Evolutionary conservation across 2,888 invertebrate species (phyloP), one percentile per base, ranked within the genome.

Genomic region (Gryllus longicercus): DNA sequence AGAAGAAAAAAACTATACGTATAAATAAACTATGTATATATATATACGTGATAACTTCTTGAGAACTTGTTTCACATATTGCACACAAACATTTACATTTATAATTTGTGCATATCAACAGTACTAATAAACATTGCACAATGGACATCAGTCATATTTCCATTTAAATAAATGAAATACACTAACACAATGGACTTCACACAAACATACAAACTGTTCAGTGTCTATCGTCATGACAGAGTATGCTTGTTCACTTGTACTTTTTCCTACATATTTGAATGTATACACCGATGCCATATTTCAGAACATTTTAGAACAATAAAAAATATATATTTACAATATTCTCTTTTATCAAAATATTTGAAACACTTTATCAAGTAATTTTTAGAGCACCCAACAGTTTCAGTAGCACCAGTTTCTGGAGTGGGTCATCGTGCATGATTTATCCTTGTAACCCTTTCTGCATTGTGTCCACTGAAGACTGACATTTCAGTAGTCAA

Each of bases 241-340:
- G 38, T 38, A 38, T 38, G 38, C 38, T 38, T 38, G 38, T 38
- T 38, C 38, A 38, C 38, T 38, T 38, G 38, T 38, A 38, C 38
- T 38, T 38, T 38, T 38, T 38, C 38, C 38, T 38, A 5, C 38
- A 38, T 38, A 38, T 38, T 38, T 38, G 38, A 38, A 38, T 38
- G 5, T 38, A 38, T 38, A 38, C 38, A 38, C 63, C 14, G n/a
- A 63, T 63, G n/a, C 63, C 63, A 63, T 63, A 63, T 16, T 18
- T 63, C 63, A 18, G 16, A 38, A 63, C 63, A 63, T 63, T 63
- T n/a, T 5, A 63, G 63, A 63, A 63, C 63, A 63, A n/a, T 63
- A 63, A 63, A 63, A 63, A 63, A 63, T 63, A 63, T 63, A 63
- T 63, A 63, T 63, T 18, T n/a, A 63, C 63, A 63, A 63, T n/a